Base-by-base conservation (phyloP, 2,113 vertebrate species). In the Typhlomys cinereus region DNA sequence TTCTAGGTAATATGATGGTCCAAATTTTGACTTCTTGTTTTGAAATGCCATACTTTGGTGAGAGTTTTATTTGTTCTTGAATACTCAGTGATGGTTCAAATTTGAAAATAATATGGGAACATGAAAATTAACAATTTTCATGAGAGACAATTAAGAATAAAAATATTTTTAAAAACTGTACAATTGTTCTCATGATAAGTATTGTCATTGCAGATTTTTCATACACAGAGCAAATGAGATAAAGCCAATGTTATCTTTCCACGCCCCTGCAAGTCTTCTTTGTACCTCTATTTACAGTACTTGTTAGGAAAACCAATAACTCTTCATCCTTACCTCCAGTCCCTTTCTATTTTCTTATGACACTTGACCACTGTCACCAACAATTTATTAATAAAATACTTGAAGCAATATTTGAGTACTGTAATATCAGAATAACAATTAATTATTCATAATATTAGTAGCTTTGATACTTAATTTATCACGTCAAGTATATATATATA, bases 341-440 rank as follows among this genome's bases (percentile, higher is more conserved):
- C n/a, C n/a, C n/a, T n/a, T n/a, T n/a, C n/a, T n/a, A n/a, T n/a
- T n/a, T n/a, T n/a, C n/a, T n/a, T n/a, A n/a, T n/a, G n/a, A n/a
- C n/a, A n/a, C n/a, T n/a, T n/a, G n/a, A n/a, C n/a, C n/a, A n/a
- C n/a, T n/a, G n/a, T n/a, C n/a, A n/a, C n/a, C n/a, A n/a, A n/a
- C n/a, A n/a, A n/a, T n/a, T n/a, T n/a, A n/a, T n/a, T 92, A n/a
- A 31, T 75, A 62, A 62, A 61, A 75, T 71, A 46, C 46, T 41
- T 90, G 20, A 34, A 54, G 1, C 9, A 92, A 44, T 23, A 89
- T 92, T 93, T 74, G 21, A 78, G n/a, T 76, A 81, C 85, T 92
- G 93, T 48, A 92, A 64, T 36, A 95, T 10, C 84, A 64, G 93
- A 71, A 57, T 29, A 85, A 1, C 13, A 57, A 71, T 70, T 54